These are phyloP conservation scores for Sternotherus odoratus DNA, from an alignment of 2,797 vertebrate genomes.

Conservation along the genomic window DNA sequence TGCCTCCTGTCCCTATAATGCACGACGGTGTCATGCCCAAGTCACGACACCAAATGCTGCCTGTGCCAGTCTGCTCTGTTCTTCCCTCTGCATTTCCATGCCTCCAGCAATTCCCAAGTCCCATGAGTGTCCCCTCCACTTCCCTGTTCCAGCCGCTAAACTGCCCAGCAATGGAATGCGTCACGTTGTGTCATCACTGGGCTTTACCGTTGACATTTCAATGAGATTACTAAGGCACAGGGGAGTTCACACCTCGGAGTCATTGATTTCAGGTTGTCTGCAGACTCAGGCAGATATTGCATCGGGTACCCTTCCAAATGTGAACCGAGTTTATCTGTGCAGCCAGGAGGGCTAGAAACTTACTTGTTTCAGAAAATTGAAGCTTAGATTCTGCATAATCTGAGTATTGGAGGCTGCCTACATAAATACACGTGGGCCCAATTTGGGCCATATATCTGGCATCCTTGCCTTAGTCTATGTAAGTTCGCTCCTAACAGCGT, in stretches of 20 bases:
- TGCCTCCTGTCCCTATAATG: rapidly evolving
- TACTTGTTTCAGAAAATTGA: neutral
- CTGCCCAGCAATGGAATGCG: rapidly evolving
- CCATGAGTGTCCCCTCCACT: neutral
- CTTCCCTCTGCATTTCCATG: neutral
- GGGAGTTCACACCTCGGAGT: neutral
- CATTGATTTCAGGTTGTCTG: rapidly evolving
- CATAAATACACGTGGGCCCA: neutral
- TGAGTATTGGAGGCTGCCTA: slow-evolving; percentile 9
- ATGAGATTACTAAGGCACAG: rapidly evolving
- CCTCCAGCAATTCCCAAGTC: rapidly evolving
- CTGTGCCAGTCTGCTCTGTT: rapidly evolving
- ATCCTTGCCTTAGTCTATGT: neutral
- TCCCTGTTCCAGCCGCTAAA: neutral
- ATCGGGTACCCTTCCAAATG: rapidly evolving
- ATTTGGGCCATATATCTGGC: neutral
- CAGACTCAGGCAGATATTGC: rapidly evolving
- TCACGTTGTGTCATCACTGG: neutral
- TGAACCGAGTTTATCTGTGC: neutral
- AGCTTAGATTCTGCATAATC: rapidly evolving
- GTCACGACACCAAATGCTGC: neutral
- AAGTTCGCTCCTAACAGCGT: rapidly evolving
- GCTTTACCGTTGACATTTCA: neutral
- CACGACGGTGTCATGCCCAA: rapidly evolving
- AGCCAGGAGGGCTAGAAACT: slow-evolving; percentile 26